These are phyloP conservation scores for Melanotus villosus DNA, from an alignment of 2,888 invertebrate genomes.

Conservation along the genomic window DNA sequence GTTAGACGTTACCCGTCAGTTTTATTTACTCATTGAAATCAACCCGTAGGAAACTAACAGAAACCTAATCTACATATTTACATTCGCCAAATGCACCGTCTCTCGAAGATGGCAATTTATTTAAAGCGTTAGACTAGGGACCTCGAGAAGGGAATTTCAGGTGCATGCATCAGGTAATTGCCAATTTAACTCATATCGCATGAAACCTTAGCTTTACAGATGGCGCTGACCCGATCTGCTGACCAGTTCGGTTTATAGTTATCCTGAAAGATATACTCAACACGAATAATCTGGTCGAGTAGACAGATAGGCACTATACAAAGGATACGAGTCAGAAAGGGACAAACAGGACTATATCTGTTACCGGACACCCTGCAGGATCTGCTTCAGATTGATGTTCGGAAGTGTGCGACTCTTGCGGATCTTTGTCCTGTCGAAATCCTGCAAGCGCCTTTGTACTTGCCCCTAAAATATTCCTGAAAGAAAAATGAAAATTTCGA, in stretches of 20 bases:
- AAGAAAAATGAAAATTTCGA: background rate
- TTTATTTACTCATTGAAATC: background rate
- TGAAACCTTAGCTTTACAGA: slow-evolving; percentile 52
- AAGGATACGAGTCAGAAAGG: background rate
- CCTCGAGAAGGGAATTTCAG: slow-evolving; percentile 48
- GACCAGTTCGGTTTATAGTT: slow-evolving; percentile 27
- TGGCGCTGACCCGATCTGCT: slow-evolving; percentile 39
- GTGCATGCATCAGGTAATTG: slow-evolving; percentile 57
- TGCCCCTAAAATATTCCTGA: background rate
- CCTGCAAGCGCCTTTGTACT: background rate
- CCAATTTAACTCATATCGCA: slow-evolving; percentile 56
- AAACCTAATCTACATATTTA: slow-evolving; percentile 41
- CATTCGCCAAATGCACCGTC: slow-evolving; percentile 20
- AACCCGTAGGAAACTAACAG: slow-evolving; percentile 4
- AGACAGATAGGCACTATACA: background rate
- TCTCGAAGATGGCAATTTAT: slow-evolving; percentile 39
- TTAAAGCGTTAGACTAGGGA: slow-evolving; percentile 29
- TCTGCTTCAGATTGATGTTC: slow-evolving; percentile 31
- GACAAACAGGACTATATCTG: slow-evolving; percentile 2
- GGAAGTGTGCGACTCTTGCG: slow-evolving; percentile 27
- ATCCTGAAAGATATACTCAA: slow-evolving; percentile 20
- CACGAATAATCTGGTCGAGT: slow-evolving; percentile 23
- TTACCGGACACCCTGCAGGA: slow-evolving; percentile 31
- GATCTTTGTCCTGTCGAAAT: slow-evolving; percentile 4
- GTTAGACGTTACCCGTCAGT: background rate